Base-by-base conservation (phyloP, 2,888 invertebrate species). In the Drymonia ruficornis region DNA sequence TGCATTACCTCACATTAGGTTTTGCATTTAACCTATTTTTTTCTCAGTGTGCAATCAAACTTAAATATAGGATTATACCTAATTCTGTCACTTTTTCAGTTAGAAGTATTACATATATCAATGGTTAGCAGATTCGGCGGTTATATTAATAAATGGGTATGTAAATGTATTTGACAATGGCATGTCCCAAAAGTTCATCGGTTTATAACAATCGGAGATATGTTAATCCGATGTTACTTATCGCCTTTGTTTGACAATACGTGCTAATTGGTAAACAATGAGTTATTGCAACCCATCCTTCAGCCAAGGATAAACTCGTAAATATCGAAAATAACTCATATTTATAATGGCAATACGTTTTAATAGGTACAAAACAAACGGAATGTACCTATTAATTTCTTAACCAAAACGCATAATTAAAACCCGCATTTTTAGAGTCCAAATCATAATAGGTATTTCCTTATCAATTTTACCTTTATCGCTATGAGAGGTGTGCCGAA, bases 261-360 rank as follows among this genome's bases (percentile, higher is more conserved):
- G 15, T 50, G 44, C 42, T 44, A 53, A 53, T 42, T 31, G 15
- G n/a, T 46, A 42, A 59, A 62, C 55, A 66, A 66, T 66, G 5
- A 47, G 55, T 34, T 59, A 51, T 38, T 31, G 55, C 47, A 70
- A 62, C 16, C 13, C 29, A 47, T 55, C 63, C 53, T 57, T 49
- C 43, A 42, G 3, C n/a, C 36, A 13, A 36, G 5, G n/a, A n/a
- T 36, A 7, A 36, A 13, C 4, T 1, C n/a, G 36, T 13, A 36
- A 36, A 36, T n/a, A 13, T 13, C 13, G 1, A n/a, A n/a, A 1
- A 13, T 36, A 11, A 40, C 0, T 16, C 7, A 16, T 40, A 16
- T 16, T 40, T 40, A 16, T 40, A 40, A n/a, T 38, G 3, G 4
- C 11, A 38, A 23, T 6, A 23, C 3, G 1, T 7, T 6, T 23